Base-by-base conservation (phyloP, 2,888 invertebrate genomes). In the Zhengitettix transpicula region DNA sequence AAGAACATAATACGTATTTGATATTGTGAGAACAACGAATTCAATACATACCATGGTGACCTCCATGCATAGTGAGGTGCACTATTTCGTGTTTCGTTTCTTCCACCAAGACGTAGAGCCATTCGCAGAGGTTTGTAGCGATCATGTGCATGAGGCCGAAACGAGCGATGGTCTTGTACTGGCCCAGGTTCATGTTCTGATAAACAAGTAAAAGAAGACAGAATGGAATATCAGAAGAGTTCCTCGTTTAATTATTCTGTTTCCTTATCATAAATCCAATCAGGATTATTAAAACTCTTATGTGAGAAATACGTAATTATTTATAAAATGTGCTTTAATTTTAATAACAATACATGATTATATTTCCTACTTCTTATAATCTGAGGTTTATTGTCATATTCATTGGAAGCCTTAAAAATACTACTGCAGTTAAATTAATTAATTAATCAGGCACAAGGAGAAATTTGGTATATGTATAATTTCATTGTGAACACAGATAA, bases 91-190 rank as follows among this genome's bases (percentile, higher is more conserved):
- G 90, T 69, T 89, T 86, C 2, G 92, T 92, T 71, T 93, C 92
- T 70, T 88, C 86, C 0, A 92, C 87, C 28, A 93, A 66, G 69
- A 91, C 89, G 70, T 88, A 85, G 56, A 94, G 72, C 95, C 95
- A 95, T 67, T 94, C 91, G 74, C 93, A 94, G 15, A 95, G 74
- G 74, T 95, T 95, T 16, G 92, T 90, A 1, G 92, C 94, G 57
- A 95, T 83, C 84, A 92, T 84, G 71, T 96, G 95, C 93, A 95
- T 94, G 52, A 94, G 80, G 10, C 95, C 95, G 67, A 95, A 89
- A 65, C 91, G 80, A 17, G 91, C 87, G 57, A 90, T 78, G 55
- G 84, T 78, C 69, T 83, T 83, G 68, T 83, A 82, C 55, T 77
- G 76, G 17, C 82, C 81, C 67, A 85, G 78, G 64, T 81, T 79